phyloP scores from a whole-genome alignment of 2,113 vertebrate species.

The Polypterus bichir region DNA sequence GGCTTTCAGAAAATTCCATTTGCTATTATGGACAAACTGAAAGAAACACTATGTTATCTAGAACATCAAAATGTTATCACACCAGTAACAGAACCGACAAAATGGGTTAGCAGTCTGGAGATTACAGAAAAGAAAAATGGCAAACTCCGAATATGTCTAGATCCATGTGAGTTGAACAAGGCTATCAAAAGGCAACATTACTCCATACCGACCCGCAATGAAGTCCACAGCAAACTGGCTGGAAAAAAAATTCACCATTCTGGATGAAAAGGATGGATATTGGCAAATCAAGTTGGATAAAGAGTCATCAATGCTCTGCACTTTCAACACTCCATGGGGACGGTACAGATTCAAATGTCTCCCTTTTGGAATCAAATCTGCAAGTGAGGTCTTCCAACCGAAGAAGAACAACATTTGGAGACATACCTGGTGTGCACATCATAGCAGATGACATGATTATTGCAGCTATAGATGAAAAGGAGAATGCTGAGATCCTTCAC shows the following conservation, averaged over 20 bases:
- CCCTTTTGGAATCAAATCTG: constrained; percentile 6
- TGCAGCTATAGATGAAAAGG: constrained; percentile 1
- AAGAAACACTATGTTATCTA: constrained; percentile 5
- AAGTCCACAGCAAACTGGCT: constrained; percentile 8
- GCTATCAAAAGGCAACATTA: constrained; percentile 14
- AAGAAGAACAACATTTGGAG: constrained; percentile 9
- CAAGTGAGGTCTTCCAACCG: background rate
- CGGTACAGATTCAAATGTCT: constrained; percentile 1
- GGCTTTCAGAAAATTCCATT: constrained; percentile 14
- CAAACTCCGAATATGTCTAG: background rate
- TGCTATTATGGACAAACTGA: constrained; percentile 5
- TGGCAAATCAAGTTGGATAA: constrained; percentile 20
- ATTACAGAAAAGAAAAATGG: constrained; percentile 4
- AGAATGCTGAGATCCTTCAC: background rate
- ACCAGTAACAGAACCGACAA: constrained; percentile 1
- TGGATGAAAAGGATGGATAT: constrained; percentile 18
- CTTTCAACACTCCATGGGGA: constrained; percentile 14
- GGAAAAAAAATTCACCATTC: constrained; percentile 14
- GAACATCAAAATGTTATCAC: constrained; percentile 1
- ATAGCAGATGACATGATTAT: constrained; percentile 10
- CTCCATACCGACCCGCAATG: constrained; percentile 8
- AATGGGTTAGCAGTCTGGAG: constrained; percentile 3
- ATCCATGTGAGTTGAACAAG: constrained; percentile 2
- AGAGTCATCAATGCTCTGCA: constrained; percentile 12
- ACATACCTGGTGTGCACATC: constrained; percentile 11